Conservation (phyloP, 1,140 invertebrate species). For the Leucophenga varia region DNA sequence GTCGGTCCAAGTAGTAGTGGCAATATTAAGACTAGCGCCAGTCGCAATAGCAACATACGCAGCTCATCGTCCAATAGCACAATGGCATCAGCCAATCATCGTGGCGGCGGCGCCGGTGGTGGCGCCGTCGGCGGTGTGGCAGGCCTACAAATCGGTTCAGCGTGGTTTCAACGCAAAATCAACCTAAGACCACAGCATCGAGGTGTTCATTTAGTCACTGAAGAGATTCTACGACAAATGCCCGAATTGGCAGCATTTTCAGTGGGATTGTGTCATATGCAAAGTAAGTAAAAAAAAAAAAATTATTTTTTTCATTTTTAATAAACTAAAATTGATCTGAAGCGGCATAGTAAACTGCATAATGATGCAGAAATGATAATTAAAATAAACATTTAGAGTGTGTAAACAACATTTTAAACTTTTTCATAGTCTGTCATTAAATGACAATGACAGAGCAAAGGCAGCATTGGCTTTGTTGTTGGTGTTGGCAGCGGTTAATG, state of each 20-base stretch:
- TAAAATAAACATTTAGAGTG: no score
- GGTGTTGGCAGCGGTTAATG: no score
- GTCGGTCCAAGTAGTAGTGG: conserved; percentile 33
- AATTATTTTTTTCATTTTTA: no score
- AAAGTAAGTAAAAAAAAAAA: conserved; percentile 72
- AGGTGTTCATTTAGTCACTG: conserved; percentile 92
- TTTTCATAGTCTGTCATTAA: no score
- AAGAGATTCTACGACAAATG: conserved; percentile 90
- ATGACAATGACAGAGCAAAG: no score
- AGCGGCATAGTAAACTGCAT: no score
- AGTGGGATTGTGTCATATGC: conserved; percentile 91
- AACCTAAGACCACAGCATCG: conserved; percentile 91
- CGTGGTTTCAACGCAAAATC: conserved; percentile 96
- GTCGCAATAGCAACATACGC: conserved; percentile 54
- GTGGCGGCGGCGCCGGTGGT: conserved; percentile 61
- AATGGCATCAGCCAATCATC: conserved; percentile 58
- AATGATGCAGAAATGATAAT: no score
- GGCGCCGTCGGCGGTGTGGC: conserved; percentile 41
- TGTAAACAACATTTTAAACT: no score
- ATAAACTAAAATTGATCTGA: no score
- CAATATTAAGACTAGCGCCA: conserved; percentile 51
- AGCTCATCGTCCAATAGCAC: conserved; percentile 56
- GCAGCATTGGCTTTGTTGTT: no score
- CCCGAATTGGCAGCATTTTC: conserved; percentile 91
- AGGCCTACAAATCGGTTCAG: conserved; percentile 83